Evolutionary conservation across 2,797 vertebrate genomes (phyloP).

Genomic region (Anas acuta): DNA sequence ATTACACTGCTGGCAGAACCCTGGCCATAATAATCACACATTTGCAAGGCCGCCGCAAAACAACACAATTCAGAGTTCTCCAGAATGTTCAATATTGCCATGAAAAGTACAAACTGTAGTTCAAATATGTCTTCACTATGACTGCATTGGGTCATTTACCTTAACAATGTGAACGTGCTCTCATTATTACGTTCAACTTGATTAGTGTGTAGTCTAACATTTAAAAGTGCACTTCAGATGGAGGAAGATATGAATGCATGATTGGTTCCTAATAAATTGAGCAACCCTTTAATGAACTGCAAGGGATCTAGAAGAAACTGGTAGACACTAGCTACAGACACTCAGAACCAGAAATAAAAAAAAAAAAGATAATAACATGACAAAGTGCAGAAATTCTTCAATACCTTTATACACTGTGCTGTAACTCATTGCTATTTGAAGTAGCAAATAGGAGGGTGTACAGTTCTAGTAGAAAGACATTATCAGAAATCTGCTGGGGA

Average conservation of each 20-base stretch:
- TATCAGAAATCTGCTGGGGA: neutral
- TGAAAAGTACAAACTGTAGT: constrained; percentile 77
- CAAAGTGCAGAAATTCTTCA: constrained; percentile 5
- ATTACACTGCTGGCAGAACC: too few species aligned
- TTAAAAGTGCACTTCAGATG: constrained; percentile 82
- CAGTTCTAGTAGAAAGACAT: neutral
- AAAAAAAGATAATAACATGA: neutral
- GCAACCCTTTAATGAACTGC: constrained; percentile 77
- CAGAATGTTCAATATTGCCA: constrained; percentile 68
- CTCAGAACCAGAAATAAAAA: constrained; percentile 37
- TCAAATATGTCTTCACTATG: constrained; percentile 76
- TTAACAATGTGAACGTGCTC: constrained; percentile 81
- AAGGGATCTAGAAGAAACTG: constrained; percentile 68
- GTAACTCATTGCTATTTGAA: neutral
- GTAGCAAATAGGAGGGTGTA: neutral
- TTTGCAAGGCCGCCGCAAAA: constrained; percentile 40
- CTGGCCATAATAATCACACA: neutral
- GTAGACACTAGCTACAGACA: constrained; percentile 56
- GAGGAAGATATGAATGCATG: constrained; percentile 81
- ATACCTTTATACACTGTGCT: neutral
- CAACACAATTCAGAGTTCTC: constrained; percentile 52
- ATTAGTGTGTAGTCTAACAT: constrained; percentile 82
- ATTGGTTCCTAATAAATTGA: constrained; percentile 83
- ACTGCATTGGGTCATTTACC: constrained; percentile 82
- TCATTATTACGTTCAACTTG: constrained; percentile 82